Evolutionary conservation across 2,113 vertebrate genomes (phyloP).

Genomic region (Pongo abelii): DNA sequence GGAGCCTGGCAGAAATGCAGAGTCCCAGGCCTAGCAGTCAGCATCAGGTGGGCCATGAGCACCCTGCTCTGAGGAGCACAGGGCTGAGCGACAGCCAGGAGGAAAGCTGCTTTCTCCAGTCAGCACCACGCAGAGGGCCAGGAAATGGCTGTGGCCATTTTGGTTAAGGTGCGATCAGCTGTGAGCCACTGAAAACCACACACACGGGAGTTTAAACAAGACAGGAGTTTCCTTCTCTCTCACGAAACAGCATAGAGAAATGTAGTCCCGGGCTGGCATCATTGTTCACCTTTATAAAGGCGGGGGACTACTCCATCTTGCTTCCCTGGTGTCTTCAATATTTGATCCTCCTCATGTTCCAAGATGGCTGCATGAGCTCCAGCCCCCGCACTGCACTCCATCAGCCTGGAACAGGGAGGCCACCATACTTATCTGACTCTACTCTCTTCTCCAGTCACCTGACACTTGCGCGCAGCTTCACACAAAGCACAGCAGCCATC

Average conservation of each 20-base stretch:
- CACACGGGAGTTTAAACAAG: not conserved
- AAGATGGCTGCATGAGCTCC: not conserved
- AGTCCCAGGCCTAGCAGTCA: not conserved
- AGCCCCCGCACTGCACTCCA: not conserved
- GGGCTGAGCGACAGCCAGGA: not conserved
- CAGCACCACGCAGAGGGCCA: not conserved
- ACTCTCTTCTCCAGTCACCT: not conserved
- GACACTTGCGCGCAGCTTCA: not conserved
- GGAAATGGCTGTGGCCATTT: not conserved
- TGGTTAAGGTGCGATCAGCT: not conserved
- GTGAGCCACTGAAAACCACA: not conserved
- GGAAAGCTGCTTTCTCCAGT: not conserved
- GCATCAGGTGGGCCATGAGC: not conserved
- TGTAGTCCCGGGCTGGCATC: accelerated
- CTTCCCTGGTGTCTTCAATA: not conserved
- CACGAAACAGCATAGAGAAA: not conserved
- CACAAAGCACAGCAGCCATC: too few relatives aligned
- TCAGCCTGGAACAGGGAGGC: not conserved
- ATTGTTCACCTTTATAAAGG: not conserved
- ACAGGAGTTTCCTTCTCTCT: not conserved
- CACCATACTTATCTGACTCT: not conserved
- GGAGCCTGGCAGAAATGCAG: not conserved
- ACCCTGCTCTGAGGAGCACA: not conserved
- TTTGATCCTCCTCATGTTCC: not conserved
- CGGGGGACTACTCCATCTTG: not conserved